Evolutionary conservation across 1,140 invertebrate species (phyloP).

Genomic region (Ceratina japonica): DNA sequence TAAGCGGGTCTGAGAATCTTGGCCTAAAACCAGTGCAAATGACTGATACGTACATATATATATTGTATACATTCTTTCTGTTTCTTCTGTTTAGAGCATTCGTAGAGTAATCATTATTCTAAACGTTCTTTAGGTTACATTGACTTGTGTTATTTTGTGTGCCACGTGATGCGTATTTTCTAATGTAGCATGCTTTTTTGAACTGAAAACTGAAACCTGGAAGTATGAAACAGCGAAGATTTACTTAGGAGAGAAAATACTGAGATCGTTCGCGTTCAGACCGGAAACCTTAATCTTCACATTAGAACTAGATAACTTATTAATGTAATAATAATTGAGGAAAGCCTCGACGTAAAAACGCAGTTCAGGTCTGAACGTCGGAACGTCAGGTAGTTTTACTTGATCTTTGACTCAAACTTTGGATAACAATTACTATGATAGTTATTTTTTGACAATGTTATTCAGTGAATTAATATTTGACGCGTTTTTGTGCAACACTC

Average conservation of each 20-base stretch:
- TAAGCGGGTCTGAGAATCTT: conserved; percentile 64
- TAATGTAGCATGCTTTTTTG: conserved; percentile 66
- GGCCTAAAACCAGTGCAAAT: conserved; percentile 51
- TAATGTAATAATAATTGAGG: neutral
- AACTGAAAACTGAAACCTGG: conserved; percentile 47
- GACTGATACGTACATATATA: conserved; percentile 45
- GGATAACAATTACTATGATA: conserved; percentile 44
- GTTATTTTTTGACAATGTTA: conserved; percentile 44
- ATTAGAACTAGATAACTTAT: too few species aligned
- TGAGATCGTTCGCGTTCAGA: conserved; percentile 47
- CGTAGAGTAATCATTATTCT: conserved; percentile 63
- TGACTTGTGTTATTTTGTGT: conserved; percentile 67
- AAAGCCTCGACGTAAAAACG: neutral
- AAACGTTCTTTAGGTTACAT: conserved; percentile 62
- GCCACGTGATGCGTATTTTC: conserved; percentile 66
- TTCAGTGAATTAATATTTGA: conserved; percentile 48
- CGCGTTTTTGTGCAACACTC: conserved; percentile 70
- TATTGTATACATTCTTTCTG: conserved; percentile 32
- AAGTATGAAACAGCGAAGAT: conserved; percentile 52
- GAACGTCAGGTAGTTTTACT: conserved; percentile 55
- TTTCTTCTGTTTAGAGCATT: conserved; percentile 60
- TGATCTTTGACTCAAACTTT: conserved; percentile 35
- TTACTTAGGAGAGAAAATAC: conserved; percentile 44
- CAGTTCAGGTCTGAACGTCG: conserved; percentile 44
- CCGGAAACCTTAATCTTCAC: conserved; percentile 8